Percentiles rank a stretch among this genome's conserved stretches.
phyloP scores from a whole-genome alignment of 2,797 vertebrate genomes.

The Ambastaia sidthimunki region DNA sequence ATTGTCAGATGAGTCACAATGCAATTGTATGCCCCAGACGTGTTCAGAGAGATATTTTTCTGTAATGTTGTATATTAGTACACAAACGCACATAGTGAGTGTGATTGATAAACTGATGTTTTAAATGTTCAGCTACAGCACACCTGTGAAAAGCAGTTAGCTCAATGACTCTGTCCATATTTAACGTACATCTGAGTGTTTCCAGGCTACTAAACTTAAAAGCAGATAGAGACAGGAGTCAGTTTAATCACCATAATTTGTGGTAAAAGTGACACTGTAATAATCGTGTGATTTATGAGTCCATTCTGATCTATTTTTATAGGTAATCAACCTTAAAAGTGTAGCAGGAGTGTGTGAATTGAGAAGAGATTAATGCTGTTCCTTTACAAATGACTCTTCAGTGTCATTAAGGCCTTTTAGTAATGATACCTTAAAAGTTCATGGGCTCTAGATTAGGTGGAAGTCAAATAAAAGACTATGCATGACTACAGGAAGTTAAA shows the following conservation, averaged over 20 bases:
- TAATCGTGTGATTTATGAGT: slow-evolving; percentile 77
- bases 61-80: too few species aligned
- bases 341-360: slow-evolving; percentile 70
- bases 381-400: slow-evolving; percentile 67
- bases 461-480: slow-evolving; percentile 72
- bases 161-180: slow-evolving; percentile 51
- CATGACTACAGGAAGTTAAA: slow-evolving; percentile 46
- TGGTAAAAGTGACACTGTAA: slow-evolving; percentile 71
- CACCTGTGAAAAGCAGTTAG: slow-evolving; percentile 1
- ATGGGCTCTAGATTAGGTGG: slow-evolving; percentile 65
- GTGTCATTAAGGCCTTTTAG: slow-evolving; percentile 71
- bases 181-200: slow-evolving; percentile 56
- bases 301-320: slow-evolving; percentile 73
- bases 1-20: too few species aligned
- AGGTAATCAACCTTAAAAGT: slow-evolving; percentile 77
- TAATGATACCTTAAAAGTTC: slow-evolving; percentile 71
- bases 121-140: too few species aligned
- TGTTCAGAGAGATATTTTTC: too few species aligned
- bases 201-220: slow-evolving; percentile 60
- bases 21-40: too few species aligned
- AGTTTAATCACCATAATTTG: slow-evolving; percentile 67
- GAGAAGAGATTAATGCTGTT: slow-evolving; percentile 71
- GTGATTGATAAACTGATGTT: too few species aligned
- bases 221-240: slow-evolving; percentile 55
- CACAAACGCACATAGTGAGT: too few species aligned